Evolutionary conservation across 1,140 invertebrate species (phyloP).

Genomic region (Heliconius congener): DNA sequence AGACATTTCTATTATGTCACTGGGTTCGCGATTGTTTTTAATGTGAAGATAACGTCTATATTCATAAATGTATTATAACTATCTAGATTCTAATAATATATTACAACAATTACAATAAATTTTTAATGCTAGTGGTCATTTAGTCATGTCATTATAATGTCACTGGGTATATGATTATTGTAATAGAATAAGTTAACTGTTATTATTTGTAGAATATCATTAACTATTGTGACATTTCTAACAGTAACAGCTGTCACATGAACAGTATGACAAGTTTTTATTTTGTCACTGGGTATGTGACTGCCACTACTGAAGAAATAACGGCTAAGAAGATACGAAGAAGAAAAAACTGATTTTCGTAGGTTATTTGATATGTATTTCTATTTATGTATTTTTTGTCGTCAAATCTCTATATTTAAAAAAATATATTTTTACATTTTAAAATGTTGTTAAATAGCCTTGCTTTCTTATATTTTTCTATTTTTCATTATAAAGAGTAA

Average conservation of each 20-base stretch:
- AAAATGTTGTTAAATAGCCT: too few relatives aligned
- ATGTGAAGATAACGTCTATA: conserved; percentile 14
- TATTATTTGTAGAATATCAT: neutral
- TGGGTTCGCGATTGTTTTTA: conserved; percentile 37
- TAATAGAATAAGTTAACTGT: neutral
- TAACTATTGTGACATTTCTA: conserved; percentile 26
- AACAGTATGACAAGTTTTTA: conserved; percentile 1
- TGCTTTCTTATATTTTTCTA: too few relatives aligned
- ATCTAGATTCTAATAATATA: too few relatives aligned
- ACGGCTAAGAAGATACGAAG: neutral
- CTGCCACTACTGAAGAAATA: conserved; percentile 21
- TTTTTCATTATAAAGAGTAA: too few relatives aligned
- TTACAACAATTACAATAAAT: conserved; percentile 16
- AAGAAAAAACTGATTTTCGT: neutral
- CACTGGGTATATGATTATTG: neutral
- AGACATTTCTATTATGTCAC: conserved; percentile 38
- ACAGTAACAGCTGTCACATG: neutral
- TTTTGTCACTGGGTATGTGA: conserved; percentile 54
- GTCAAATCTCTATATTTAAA: neutral
- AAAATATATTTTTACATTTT: too few relatives aligned
- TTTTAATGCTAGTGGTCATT: neutral
- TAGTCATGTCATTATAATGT: conserved; percentile 18
- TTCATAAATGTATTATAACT: neutral
- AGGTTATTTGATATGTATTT: too few relatives aligned
- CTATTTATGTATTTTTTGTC: too few relatives aligned